Conservation (phyloP, 2,888 invertebrate genomes). For the Phaedon cochleariae region DNA sequence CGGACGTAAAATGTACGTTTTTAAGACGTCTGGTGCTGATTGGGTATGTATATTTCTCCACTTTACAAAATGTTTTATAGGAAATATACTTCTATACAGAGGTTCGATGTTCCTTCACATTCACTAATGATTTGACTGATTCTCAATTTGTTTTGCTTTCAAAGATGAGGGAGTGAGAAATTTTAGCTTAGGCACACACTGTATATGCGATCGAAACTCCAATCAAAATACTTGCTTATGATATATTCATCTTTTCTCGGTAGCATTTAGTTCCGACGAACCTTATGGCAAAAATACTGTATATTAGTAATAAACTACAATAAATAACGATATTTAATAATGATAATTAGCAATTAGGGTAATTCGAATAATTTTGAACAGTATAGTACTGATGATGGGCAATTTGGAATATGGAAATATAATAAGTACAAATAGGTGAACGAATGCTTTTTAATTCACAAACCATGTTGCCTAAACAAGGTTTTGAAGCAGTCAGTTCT, state of each 20-base stretch:
- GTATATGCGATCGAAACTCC: not conserved
- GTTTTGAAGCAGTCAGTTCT: not conserved
- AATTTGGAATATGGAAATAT: slow-evolving; percentile 25
- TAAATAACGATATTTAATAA: not conserved
- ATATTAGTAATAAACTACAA: not conserved
- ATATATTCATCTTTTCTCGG: not conserved
- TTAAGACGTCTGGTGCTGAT: no score
- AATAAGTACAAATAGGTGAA: slow-evolving; percentile 13
- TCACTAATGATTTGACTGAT: no score
- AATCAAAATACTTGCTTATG: not conserved
- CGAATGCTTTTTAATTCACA: slow-evolving; percentile 8
- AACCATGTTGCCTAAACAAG: slow-evolving; percentile 42
- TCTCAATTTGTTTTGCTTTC: no score
- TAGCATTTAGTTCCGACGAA: not conserved
- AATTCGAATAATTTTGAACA: not conserved
- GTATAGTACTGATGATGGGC: not conserved
- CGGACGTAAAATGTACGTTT: no score
- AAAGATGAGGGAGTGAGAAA: no score
- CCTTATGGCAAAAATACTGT: not conserved
- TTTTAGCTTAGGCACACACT: no score
- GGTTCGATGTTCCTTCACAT: no score
- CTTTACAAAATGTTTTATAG: no score
- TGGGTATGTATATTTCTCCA: no score
- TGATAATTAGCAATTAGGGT: not conserved
- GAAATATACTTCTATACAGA: no score